phyloP scores from a whole-genome alignment of 2,797 vertebrate genomes.

The Anniella stebbinsi region DNA sequence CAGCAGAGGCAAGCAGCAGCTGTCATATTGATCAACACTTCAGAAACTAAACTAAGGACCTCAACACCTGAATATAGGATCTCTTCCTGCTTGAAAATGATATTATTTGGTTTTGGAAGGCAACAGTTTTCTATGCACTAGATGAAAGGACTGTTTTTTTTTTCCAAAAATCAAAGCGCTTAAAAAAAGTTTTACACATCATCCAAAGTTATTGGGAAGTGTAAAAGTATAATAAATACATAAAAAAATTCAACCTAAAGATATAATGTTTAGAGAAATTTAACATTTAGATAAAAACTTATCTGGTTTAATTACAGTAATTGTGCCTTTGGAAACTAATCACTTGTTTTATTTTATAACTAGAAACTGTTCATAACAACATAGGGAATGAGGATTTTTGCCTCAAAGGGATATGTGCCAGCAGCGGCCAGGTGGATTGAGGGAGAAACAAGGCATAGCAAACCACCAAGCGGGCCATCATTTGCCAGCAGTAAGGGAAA shows the following conservation, averaged over 20 bases:
- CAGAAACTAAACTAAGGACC: neutral
- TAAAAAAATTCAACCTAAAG: neutral
- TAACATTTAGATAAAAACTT: neutral
- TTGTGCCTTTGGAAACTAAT: neutral
- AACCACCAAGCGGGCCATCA: too few species aligned
- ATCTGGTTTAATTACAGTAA: neutral
- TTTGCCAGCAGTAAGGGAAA: too few species aligned
- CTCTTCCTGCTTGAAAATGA: neutral
- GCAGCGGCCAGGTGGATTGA: too few species aligned
- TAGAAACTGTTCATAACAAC: neutral
- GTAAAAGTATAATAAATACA: too few species aligned
- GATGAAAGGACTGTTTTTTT: too few species aligned
- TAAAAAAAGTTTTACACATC: too few species aligned
- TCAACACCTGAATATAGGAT: neutral
- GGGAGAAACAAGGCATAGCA: too few species aligned
- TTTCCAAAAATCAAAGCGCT: neutral
- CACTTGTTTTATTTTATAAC: neutral
- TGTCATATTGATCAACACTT: neutral
- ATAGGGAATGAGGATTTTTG: too few species aligned
- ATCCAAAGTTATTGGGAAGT: too few species aligned
- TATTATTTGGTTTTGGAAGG: neutral
- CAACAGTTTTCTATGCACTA: neutral
- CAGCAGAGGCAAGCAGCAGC: neutral
- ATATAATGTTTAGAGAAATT: neutral
- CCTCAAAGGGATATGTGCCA: too few species aligned